Evolutionary conservation across 2,888 invertebrate species (phyloP), one percentile per base, ranked within the genome.

Genomic region (Drosophila nigricruria): DNA sequence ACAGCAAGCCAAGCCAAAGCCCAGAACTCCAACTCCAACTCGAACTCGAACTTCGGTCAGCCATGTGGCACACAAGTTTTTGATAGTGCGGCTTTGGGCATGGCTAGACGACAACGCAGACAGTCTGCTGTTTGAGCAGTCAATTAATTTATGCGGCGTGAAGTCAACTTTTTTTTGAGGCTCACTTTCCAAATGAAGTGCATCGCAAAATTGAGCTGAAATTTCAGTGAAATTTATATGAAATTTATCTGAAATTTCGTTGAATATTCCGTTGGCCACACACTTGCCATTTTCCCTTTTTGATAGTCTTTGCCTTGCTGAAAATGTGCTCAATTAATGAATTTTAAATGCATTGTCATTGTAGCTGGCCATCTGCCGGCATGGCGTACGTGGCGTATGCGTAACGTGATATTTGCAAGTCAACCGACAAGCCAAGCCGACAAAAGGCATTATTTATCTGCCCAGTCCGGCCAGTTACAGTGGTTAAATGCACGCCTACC

Each of bases 341-440:
- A 84, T 81, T 84, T 85, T 84, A 86, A 85, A 84, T 86, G 84
- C 71, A 69, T 77, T 79, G 77, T 84, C 81, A 77, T 86, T 84
- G 82, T 82, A 78, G 71, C 70, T 65, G 70, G 58, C 61, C 61
- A 14, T 27, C 40, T 36, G 70, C 50, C 69, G 25, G 47, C 6
- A 18, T 56, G 20, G 10, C 47, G 47, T 53, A 82, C 80, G 78
- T 36, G 68, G 80, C 83, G 83, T 85, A 85, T 83, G 71, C 81
- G 81, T 75, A 67, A 80, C 66, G 72, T 64, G 66, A 64, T 83
- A 83, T 86, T 83, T 83, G 71, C 81, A 70, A 82, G 86, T 81
- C 80, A 84, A 79, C 84, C 84, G 58, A 64, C 64, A 56, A 65
- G 72, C 65, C 60, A 59, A 57, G 56, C 52, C 70, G 50, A 27